Evolutionary conservation across 2,888 invertebrate species (phyloP).

Genomic region (Dorcus parallelipipedus): DNA sequence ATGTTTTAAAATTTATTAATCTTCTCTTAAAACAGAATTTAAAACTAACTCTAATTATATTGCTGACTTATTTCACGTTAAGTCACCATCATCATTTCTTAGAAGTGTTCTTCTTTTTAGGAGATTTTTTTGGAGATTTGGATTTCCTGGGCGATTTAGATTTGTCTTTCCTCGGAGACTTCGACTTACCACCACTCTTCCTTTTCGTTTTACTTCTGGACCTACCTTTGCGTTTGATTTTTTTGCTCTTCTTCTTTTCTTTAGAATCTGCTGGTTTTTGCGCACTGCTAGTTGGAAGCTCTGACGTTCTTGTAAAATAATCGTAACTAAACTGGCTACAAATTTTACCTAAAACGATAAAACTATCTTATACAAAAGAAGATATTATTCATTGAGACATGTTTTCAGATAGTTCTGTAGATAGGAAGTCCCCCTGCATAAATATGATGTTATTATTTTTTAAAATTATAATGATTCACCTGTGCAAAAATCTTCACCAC

Average conservation of each 20-base stretch:
- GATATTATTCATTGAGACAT: not conserved
- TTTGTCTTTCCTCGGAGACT: slow-evolving; percentile 7
- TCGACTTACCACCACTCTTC: slow-evolving; percentile 19
- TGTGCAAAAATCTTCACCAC: slow-evolving; percentile 83
- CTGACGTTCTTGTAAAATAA: slow-evolving; percentile 51
- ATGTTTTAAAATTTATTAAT: too few species aligned
- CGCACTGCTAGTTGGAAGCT: slow-evolving; percentile 33
- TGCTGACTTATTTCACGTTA: too few species aligned
- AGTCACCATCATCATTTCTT: too few species aligned
- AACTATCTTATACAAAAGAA: not conserved
- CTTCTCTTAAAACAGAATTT: too few species aligned
- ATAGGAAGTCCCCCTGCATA: too few species aligned
- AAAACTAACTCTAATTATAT: too few species aligned
- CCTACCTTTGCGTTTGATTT: slow-evolving; percentile 37
- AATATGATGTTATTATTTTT: not conserved
- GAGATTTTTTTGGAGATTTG: slow-evolving; percentile 35
- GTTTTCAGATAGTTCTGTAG: too few species aligned
- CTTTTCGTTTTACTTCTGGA: slow-evolving; percentile 38
- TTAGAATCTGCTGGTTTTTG: slow-evolving; percentile 40
- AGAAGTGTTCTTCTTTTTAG: slow-evolving; percentile 30
- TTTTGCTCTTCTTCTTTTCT: slow-evolving; percentile 38
- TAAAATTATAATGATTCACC: slow-evolving; percentile 47
- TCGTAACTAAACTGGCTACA: slow-evolving; percentile 60
- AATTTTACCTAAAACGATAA: slow-evolving; percentile 45
- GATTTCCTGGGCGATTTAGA: slow-evolving; percentile 4